These are phyloP conservation scores for Macaria notata DNA, from an alignment of 2,888 invertebrate species.

Conservation along the genomic window DNA sequence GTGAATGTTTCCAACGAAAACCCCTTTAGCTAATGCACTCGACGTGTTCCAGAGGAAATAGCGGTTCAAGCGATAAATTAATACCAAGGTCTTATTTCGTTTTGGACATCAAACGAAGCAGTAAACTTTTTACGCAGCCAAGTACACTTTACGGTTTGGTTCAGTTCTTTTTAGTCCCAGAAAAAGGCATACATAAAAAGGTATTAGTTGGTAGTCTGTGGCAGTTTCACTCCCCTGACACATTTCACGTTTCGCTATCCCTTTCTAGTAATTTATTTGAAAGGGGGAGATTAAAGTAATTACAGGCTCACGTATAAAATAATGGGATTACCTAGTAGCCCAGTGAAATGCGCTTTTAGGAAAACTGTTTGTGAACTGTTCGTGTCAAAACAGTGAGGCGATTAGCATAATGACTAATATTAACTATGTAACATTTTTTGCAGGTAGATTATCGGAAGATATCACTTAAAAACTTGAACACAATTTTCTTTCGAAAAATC, in stretches of 20 bases:
- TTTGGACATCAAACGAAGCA: constrained; percentile 13
- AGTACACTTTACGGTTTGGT: background rate
- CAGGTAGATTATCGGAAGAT: too few relatives aligned
- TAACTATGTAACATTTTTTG: too few relatives aligned
- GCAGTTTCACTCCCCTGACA: constrained; percentile 14
- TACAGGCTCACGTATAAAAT: constrained; percentile 30
- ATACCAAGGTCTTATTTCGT: constrained; percentile 9
- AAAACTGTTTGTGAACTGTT: background rate
- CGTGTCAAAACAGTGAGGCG: constrained; percentile 5
- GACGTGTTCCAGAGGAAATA: constrained; percentile 14
- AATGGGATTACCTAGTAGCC: constrained; percentile 35
- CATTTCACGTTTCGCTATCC: constrained; percentile 37
- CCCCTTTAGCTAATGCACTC: constrained; percentile 10
- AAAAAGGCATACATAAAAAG: too few relatives aligned
- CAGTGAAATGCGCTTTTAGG: constrained; percentile 16
- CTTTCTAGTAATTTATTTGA: constrained; percentile 45
- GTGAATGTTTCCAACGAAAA: constrained; percentile 1
- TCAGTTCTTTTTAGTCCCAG: too few relatives aligned
- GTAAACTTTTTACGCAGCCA: constrained; percentile 19
- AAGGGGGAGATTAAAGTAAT: constrained; percentile 38
- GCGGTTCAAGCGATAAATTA: constrained; percentile 13
- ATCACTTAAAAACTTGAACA: too few relatives aligned
- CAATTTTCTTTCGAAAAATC: too few relatives aligned
- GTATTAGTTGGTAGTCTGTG: too few relatives aligned
- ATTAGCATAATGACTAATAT: constrained; percentile 3